A percentile compares a stretch with the other conserved stretches of the same genome.
Evolutionary conservation across 2,888 invertebrate genomes (phyloP).

Genomic region (Clusia tigrina): DNA sequence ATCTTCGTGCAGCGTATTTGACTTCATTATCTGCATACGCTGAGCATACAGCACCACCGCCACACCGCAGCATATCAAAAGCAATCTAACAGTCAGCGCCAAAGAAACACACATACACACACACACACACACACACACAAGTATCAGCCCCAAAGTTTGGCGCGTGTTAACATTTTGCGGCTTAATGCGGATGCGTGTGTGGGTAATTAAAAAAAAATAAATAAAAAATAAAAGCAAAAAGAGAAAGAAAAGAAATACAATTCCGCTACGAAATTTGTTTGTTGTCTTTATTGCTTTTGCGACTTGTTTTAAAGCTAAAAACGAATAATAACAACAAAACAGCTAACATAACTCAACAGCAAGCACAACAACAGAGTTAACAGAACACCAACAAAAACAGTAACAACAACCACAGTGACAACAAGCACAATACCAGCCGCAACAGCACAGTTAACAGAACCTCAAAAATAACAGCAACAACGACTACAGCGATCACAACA

Average conservation of each 20-base stretch:
- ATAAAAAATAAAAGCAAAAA: background rate
- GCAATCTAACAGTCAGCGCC: too few species aligned
- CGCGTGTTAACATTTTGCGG: background rate
- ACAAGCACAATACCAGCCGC: too few species aligned
- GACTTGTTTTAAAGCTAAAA: conserved; percentile 6
- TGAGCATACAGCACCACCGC: too few species aligned
- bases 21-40: too few species aligned
- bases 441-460: too few species aligned
- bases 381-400: background rate
- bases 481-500: background rate
- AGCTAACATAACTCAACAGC: background rate
- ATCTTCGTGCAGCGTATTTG: too few species aligned
- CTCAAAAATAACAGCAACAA: too few species aligned
- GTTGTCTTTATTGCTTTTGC: background rate
- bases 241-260: too few species aligned
- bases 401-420: too few species aligned
- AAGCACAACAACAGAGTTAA: background rate
- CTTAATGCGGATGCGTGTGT: background rate
- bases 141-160: conserved; percentile 7
- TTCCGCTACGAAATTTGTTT: background rate
- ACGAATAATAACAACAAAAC: background rate
- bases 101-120: too few species aligned
- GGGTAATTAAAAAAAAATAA: background rate
- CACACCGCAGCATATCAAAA: too few species aligned
- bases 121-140: background rate